Base-by-base conservation (phyloP, 2,888 invertebrate species). In the Diplolepis rosae region DNA sequence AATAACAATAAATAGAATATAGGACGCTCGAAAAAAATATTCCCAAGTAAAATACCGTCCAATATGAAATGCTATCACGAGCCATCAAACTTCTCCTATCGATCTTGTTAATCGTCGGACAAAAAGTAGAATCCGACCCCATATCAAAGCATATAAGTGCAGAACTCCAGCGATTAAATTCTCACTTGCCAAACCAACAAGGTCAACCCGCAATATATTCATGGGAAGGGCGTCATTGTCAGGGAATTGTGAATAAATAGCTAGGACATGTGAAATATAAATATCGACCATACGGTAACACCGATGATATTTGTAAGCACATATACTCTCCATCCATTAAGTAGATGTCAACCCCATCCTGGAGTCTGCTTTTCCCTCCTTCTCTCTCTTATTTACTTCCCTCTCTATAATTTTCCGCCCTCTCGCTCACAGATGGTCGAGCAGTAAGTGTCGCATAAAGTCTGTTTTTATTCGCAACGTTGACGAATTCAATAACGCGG, bases 401-500 rank as follows among this genome's bases (percentile, higher is more conserved):
- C 39, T 54, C 56, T 56, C 51, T 7, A 45, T 48, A 9, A 61
- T 61, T 61, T 61, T 27, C 24, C 30, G 28, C 66, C 65, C 65
- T 66, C 48, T 48, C 45, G 66, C 70, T 76, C 83, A 76, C 87
- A 86, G 85, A 86, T 86, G 86, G 86, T 76, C 79, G 80, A 77
- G 80, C 81, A 80, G 81, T 81, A 83, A 86, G 83, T 83, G 83
- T 84, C 85, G 84, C 82, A 81, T 86, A 86, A 85, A 86, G 80
- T 81, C 78, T 82, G 82, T 82, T 84, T 85, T 85, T 82, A 83
- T 82, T 80, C 77, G 78, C 76, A 77, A 79, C 77, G 77, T 76
- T 81, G 84, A 82, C 82, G 85, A 85, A 87, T 88, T 88, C 84
- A 87, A 88, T 88, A 85, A 84, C 78, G 77, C 76, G 73, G 74